Percentiles rank a stretch among this genome's conserved stretches.
Conservation (phyloP, 2,113 vertebrate genomes). For the Cebus imitator region DNA sequence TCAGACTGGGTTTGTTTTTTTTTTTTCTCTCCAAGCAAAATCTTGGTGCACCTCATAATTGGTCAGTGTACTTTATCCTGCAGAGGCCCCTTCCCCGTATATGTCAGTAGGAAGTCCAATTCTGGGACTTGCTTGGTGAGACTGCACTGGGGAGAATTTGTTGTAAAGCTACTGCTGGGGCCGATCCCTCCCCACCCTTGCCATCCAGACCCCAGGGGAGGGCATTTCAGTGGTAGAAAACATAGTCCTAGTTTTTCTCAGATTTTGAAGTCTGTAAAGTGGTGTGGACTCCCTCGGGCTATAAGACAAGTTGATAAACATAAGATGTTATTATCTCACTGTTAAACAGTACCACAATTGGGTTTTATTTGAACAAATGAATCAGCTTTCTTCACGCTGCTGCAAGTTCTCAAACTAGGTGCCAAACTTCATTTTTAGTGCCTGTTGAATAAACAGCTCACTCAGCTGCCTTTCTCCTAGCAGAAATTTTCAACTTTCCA, state of each 20-base stretch:
- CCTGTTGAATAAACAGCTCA: slow-evolving; percentile 56
- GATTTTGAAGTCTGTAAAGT: slow-evolving; percentile 53
- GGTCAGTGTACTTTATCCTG: not conserved
- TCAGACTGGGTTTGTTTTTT: not conserved
- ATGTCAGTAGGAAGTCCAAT: not conserved
- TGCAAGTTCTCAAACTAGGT: slow-evolving; percentile 60
- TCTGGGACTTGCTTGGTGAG: not conserved
- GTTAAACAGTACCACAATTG: slow-evolving; percentile 62
- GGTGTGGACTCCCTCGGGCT: slow-evolving; percentile 21
- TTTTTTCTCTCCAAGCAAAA: not conserved
- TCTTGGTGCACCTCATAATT: not conserved
- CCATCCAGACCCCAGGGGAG: not conserved
- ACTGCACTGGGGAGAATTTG: not conserved
- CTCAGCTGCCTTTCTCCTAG: slow-evolving; percentile 47
- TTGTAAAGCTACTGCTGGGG: not conserved
- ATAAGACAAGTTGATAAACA: slow-evolving; percentile 58
- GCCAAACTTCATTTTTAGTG: slow-evolving; percentile 64
- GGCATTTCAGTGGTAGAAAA: slow-evolving; percentile 22
- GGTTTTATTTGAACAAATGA: slow-evolving; percentile 66
- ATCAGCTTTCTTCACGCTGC: slow-evolving; percentile 25
- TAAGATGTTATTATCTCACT: slow-evolving; percentile 61
- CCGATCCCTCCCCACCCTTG: not conserved
- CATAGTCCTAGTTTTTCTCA: not conserved
- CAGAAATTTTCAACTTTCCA: not conserved
- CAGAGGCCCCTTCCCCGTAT: not conserved